Percentiles rank a stretch among this genome's conserved stretches.
phyloP scores from a whole-genome alignment of 2,888 invertebrate genomes.

The Watsonalla binaria region DNA sequence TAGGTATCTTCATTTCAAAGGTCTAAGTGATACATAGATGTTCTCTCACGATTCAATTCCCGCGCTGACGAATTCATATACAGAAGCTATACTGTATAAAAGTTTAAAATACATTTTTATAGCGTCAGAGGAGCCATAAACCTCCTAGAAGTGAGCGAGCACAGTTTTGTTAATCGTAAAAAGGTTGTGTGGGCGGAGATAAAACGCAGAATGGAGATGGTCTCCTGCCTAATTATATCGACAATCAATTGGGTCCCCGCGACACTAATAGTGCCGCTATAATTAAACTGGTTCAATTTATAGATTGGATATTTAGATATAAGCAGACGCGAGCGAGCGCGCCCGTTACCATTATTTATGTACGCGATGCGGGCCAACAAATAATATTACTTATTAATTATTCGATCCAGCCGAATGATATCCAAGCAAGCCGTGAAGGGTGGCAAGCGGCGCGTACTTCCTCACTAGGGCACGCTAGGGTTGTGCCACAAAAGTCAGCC shows the following conservation, averaged over 20 bases:
- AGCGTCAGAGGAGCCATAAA: slow-evolving; percentile 32
- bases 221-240: slow-evolving; percentile 46
- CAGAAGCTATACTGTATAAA: slow-evolving; percentile 23
- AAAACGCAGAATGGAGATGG: slow-evolving; percentile 9
- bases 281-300: slow-evolving; percentile 34
- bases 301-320: slow-evolving; percentile 24
- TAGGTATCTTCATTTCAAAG: too few species aligned
- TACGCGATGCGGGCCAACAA: slow-evolving; percentile 42
- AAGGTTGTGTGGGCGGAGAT: slow-evolving; percentile 6
- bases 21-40: not conserved
- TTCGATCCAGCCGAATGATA: slow-evolving; percentile 39
- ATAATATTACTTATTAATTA: slow-evolving; percentile 49
- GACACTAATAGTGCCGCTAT: slow-evolving; percentile 40
- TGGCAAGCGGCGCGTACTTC: slow-evolving; percentile 49
- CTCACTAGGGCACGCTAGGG: slow-evolving; percentile 28
- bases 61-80: slow-evolving; percentile 5
- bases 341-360: slow-evolving; percentile 48
- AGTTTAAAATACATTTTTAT: slow-evolving; percentile 33
- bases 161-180: slow-evolving; percentile 5
- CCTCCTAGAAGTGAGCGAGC: slow-evolving; percentile 14
- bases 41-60: not conserved
- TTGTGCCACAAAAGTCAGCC: slow-evolving; percentile 15
- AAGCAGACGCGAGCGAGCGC: not conserved
- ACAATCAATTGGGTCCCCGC: slow-evolving; percentile 51
- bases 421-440: slow-evolving; percentile 31